Conservation (phyloP, 2,797 vertebrate species). For the Lindbergichthys nudifrons region DNA sequence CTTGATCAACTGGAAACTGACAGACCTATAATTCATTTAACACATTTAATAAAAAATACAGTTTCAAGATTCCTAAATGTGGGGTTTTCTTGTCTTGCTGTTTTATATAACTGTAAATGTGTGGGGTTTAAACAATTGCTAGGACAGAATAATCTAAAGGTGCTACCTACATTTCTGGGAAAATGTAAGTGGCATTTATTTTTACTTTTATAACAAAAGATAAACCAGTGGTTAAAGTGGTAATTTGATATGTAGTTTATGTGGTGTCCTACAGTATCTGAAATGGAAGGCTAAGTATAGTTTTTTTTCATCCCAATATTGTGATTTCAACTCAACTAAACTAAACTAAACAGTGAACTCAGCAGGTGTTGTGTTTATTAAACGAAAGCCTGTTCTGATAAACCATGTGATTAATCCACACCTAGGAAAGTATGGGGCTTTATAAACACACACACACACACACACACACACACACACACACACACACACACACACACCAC, state of each 20-base stretch:
- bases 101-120: background rate
- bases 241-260: background rate
- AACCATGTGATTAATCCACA: slow-evolving; percentile 45
- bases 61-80: background rate
- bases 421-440: slow-evolving; percentile 22
- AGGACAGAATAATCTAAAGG: background rate
- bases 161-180: background rate
- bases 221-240: background rate
- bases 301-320: background rate
- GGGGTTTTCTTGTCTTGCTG: background rate
- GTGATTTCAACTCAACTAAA: slow-evolving; percentile 10
- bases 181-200: background rate
- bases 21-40: background rate
- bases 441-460: slow-evolving; percentile 31
- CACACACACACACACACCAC: slow-evolving; percentile 23
- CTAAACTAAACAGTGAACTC: slow-evolving; percentile 22
- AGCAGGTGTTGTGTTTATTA: slow-evolving; percentile 40
- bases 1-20: background rate
- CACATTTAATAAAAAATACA: background rate
- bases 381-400: slow-evolving; percentile 40
- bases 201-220: background rate
- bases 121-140: background rate
- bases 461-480: slow-evolving; percentile 30
- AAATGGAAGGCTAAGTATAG: background rate
- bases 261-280: background rate